Percentiles rank a stretch among this genome's conserved stretches.
These are phyloP conservation scores for Ditylenchus weischeri DNA, from an alignment of 2,888 invertebrate species.

Conservation along the genomic window DNA sequence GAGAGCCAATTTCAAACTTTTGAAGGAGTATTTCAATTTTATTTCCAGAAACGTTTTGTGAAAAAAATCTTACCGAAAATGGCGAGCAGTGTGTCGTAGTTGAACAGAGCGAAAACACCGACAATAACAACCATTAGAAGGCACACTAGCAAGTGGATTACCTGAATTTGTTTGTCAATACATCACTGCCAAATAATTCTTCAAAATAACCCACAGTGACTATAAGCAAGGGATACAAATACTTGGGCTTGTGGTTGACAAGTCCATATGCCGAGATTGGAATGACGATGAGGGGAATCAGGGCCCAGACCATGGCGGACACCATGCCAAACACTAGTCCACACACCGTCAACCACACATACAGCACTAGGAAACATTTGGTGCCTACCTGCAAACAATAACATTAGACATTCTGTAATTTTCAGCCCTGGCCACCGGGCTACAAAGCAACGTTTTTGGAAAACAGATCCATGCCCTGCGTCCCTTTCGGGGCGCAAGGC, in stretches of 20 bases:
- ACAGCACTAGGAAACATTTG: constrained; percentile 49
- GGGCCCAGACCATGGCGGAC: constrained; percentile 42
- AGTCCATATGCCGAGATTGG: constrained; percentile 47
- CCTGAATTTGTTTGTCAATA: constrained; percentile 30
- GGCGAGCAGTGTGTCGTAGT: constrained; percentile 46
- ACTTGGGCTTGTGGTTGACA: constrained; percentile 46
- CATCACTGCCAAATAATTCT: too few relatives aligned
- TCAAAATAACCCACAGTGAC: constrained; percentile 41
- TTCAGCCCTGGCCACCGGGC: too few relatives aligned
- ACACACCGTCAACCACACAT: constrained; percentile 42
- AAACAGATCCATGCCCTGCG: too few relatives aligned
- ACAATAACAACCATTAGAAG: constrained; percentile 51
- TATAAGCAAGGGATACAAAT: constrained; percentile 53
- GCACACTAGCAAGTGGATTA: constrained; percentile 52
- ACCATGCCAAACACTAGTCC: constrained; percentile 52
- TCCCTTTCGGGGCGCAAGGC: too few relatives aligned
- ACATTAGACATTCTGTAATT: too few relatives aligned
- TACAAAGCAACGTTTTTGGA: too few relatives aligned
- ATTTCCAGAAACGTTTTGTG: too few relatives aligned
- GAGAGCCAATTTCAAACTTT: not conserved
- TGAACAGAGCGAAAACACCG: constrained; percentile 42
- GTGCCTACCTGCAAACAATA: constrained; percentile 41
- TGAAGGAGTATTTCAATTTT: not conserved
- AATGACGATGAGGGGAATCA: constrained; percentile 47
- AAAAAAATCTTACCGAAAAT: constrained; percentile 41